These are phyloP conservation scores for Drosophila orosa DNA, from an alignment of 1,140 invertebrate genomes.

Conservation along the genomic window DNA sequence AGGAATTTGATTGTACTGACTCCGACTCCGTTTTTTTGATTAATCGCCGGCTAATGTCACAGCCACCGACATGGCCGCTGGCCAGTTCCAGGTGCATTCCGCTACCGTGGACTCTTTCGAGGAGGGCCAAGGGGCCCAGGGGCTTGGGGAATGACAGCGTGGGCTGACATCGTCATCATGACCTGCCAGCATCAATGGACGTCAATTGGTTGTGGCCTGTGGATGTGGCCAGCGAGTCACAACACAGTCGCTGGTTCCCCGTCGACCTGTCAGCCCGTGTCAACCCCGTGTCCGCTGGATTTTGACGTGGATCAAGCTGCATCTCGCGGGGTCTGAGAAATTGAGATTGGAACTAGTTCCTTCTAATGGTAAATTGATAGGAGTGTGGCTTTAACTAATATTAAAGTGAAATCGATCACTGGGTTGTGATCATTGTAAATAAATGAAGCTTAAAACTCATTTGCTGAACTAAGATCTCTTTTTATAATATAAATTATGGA, in stretches of 20 bases:
- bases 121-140: neutral
- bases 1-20: conserved; percentile 56
- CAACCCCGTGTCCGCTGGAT: conserved; percentile 50
- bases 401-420: neutral
- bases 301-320: conserved; percentile 35
- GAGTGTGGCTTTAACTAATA: neutral
- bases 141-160: conserved; percentile 31
- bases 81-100: conserved; percentile 28
- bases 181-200: conserved; percentile 68
- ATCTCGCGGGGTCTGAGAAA: conserved; percentile 17
- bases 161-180: conserved; percentile 55
- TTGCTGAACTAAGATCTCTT: neutral
- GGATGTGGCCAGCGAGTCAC: conserved; percentile 57
- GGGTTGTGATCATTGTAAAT: neutral
- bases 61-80: conserved; percentile 27
- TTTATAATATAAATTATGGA: neutral
- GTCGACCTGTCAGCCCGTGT: conserved; percentile 69
- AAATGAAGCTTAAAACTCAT: neutral
- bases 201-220: conserved; percentile 61
- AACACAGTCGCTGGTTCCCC: conserved; percentile 52
- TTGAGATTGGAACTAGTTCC: conserved; percentile 26
- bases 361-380: conserved; percentile 19
- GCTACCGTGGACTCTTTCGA: conserved; percentile 23
- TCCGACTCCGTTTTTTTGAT: conserved; percentile 40
- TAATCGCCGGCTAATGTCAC: conserved; percentile 72